Base-by-base conservation (phyloP, 2,797 vertebrate species). In the Phoebastria nigripes region DNA sequence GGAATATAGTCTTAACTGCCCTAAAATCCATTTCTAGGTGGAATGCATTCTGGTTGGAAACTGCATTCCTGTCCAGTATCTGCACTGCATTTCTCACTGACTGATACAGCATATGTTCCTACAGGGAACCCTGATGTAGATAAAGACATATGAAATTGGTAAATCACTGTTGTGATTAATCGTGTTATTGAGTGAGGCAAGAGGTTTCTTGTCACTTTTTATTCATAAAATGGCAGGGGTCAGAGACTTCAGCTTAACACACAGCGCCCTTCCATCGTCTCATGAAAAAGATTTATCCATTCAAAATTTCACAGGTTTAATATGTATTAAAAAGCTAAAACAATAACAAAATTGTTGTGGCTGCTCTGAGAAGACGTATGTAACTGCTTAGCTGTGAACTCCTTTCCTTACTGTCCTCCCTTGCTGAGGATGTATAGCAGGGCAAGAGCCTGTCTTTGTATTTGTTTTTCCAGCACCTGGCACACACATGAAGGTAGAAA, bases 151-250 rank as follows among this genome's bases (percentile, higher is more conserved):
- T 12, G 42, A 93, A 94, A 88, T 24, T 78, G 49, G 62, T 93
- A 97, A 95, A 94, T 91, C 87, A 66, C 28, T 55, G 13, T 69
- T 91, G 61, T 65, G 51, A 93, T 61, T 88, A 84, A 93, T 87
- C 73, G 63, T 52, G 55, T 74, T 83, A 93, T 29, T 94, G 72
- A 93, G 82, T 47, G 61, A 86, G 41, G 42, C 61, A 95, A 88
- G 77, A 90, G 56, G 55, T 42, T 95, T 81, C 85, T 90, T 93
- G 85, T 59, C 85, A 90, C 33, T 83, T 91, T 89, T 86, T 79
- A 87, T 76, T 74, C 56, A 74, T 41, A 69, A 87, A 95, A 83
- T 87, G 62, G 28, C 39, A 93, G 33, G 42, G 85, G 54, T 81
- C 73, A 91, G 33, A 86, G 61, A 76, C 31, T 87, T 90, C 62